These are phyloP conservation scores for Chionomys nivalis DNA, from an alignment of 2,113 vertebrate species.

Conservation along the genomic window DNA sequence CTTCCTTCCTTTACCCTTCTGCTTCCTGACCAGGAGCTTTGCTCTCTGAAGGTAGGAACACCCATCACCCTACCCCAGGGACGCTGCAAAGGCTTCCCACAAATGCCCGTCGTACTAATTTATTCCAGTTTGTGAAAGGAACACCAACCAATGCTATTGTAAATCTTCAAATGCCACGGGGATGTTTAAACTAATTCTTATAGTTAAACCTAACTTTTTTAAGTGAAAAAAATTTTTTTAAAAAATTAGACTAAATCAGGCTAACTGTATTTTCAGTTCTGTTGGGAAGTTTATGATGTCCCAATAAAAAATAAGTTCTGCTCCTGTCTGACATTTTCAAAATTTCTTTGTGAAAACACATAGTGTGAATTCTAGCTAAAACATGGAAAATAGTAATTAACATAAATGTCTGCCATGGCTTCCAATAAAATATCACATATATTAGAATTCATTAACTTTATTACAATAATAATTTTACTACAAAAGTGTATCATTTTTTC, in stretches of 20 bases:
- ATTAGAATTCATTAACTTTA: conserved; percentile 9
- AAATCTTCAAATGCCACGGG: background rate
- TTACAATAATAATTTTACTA: background rate
- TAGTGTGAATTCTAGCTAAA: background rate
- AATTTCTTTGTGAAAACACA: conserved; percentile 16
- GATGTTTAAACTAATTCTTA: background rate
- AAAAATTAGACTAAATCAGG: background rate
- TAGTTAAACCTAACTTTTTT: background rate
- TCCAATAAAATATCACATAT: background rate
- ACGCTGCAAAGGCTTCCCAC: background rate
- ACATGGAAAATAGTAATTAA: conserved; percentile 7
- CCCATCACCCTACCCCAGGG: background rate
- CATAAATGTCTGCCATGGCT: background rate
- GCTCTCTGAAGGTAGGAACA: background rate
- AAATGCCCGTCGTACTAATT: conserved; percentile 1
- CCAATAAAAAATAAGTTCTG: background rate
- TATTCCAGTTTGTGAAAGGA: conserved; percentile 15
- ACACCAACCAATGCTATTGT: background rate
- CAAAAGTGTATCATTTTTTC: background rate
- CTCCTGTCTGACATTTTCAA: conserved; percentile 2
- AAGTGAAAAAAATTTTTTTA: conserved; percentile 15
- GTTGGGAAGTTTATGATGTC: background rate
- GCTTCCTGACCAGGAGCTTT: background rate
- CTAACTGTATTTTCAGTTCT: conserved; percentile 13
- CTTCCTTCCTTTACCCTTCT: background rate